These are phyloP conservation scores for Zenarchopterus dispar DNA, from an alignment of 2,797 vertebrate genomes.

Conservation along the genomic window DNA sequence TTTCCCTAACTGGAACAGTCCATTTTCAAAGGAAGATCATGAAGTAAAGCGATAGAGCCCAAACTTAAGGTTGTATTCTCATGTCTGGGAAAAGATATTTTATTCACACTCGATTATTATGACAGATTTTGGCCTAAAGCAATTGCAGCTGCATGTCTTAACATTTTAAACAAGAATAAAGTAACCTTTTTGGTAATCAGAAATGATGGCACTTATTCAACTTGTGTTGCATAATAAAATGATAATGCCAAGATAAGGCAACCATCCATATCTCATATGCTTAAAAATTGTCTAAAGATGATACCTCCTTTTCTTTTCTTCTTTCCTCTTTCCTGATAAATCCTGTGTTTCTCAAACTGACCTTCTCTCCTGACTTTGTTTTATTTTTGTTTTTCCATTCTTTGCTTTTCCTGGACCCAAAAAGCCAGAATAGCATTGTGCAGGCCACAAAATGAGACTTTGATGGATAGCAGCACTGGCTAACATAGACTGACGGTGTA, in stretches of 20 bases:
- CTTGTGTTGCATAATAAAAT: neutral
- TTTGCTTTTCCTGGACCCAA: slow-evolving; percentile 38
- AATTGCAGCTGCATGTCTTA: neutral
- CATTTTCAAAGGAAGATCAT: neutral
- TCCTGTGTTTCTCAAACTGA: slow-evolving; percentile 17
- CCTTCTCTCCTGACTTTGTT: slow-evolving; percentile 16
- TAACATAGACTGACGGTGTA: slow-evolving; percentile 12
- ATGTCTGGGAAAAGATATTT: neutral
- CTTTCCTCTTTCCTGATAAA: slow-evolving; percentile 9
- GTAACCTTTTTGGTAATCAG: neutral
- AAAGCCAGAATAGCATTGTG: slow-evolving; percentile 1
- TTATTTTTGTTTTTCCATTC: slow-evolving; percentile 11
- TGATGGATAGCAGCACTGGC: slow-evolving; percentile 41
- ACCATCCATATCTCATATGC: slow-evolving; percentile 1
- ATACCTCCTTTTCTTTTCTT: slow-evolving; percentile 8
- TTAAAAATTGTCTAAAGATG: slow-evolving; percentile 1
- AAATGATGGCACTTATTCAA: neutral
- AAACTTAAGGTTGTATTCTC: neutral
- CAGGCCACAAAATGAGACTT: slow-evolving; percentile 22
- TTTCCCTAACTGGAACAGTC: neutral
- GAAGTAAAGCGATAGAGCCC: neutral
- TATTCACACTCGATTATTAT: too few species aligned
- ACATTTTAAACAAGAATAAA: neutral
- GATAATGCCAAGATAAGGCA: neutral
- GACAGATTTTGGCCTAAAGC: neutral